Base-by-base conservation (phyloP, 2,888 invertebrate genomes). In the Tholera decimalis region DNA sequence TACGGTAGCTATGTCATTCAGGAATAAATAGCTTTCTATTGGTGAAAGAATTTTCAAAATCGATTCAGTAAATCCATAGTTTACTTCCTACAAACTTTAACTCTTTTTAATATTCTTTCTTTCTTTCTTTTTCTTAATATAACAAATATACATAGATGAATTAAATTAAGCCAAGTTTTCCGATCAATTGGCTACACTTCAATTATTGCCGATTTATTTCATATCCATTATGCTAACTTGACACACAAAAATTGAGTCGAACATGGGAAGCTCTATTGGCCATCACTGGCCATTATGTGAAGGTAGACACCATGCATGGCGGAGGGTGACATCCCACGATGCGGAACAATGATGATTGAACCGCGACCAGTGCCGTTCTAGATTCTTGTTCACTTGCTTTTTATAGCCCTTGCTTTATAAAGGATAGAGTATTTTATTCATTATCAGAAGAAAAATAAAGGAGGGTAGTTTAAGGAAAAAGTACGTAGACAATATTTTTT, bases 321-420 rank as follows among this genome's bases (percentile, higher is more conserved):
- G 51, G 57, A 66, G 83, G 80, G 80, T 69, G 78, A 22, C 7
- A 18, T 26, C 47, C 57, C 57, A 33, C 80, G 56, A 77, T 33
- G 72, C 74, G 62, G 59, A 81, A 80, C 83, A 35, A 22, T 43
- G 33, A 22, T 43, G 69, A 66, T 58, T 62, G 56, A 47, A 80
- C 59, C 66, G 63, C 49, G 61, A 58, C 71, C 57, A 5, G 18
- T 49, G 28, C 46, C 26, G 56, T 46, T 58, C 51, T 65, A 57
- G 49, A 76, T 76, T 50, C 41, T 47, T 43, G 30, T 67, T 43
- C 22, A 51, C 33, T 65, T 66, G 30, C 15, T 57, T 37, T 63
- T 47, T 9, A 44, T 41, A 28, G 20, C 18, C 6, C 18, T 28
- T 18, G 47, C 18, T 18, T 3, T 39, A 1, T 39, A 39, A 5